These are phyloP conservation scores for Cranoglanis bouderius DNA, from an alignment of 2,113 vertebrate species.

Conservation along the genomic window DNA sequence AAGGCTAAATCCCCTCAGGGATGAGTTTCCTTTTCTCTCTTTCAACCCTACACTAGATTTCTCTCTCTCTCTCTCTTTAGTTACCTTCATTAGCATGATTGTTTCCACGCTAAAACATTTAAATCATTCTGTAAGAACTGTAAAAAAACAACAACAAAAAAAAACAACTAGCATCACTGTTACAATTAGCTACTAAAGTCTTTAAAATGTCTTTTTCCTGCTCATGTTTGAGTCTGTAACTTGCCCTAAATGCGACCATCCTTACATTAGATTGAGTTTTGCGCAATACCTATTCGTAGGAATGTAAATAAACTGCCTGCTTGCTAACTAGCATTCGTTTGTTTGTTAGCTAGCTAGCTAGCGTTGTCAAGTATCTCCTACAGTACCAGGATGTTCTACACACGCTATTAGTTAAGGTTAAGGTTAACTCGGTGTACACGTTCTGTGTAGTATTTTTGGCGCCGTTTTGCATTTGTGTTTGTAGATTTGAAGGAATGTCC, in stretches of 20 bases:
- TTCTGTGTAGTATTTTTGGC: background rate
- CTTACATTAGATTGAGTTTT: background rate
- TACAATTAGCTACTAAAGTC: background rate
- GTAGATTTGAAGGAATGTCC: background rate
- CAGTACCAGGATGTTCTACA: background rate
- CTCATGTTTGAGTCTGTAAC: background rate
- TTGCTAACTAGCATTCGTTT: background rate
- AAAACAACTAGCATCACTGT: background rate
- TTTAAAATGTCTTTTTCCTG: background rate
- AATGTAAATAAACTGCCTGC: background rate
- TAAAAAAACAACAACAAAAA: background rate
- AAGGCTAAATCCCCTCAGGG: slow-evolving; percentile 56
- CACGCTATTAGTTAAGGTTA: background rate
- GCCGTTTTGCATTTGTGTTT: background rate
- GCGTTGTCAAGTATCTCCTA: background rate
- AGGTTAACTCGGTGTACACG: no score
- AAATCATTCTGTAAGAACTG: background rate
- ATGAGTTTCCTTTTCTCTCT: slow-evolving; percentile 37
- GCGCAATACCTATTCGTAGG: background rate
- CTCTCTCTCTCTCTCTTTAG: slow-evolving; percentile 37
- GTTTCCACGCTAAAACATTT: background rate
- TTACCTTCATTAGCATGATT: background rate
- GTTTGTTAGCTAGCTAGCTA: background rate
- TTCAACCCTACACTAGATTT: slow-evolving; percentile 32
- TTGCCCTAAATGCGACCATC: background rate